A percentile compares a stretch with the other conserved stretches of the same genome.
These are phyloP conservation scores for Sitobion miscanthi DNA, from an alignment of 1,140 invertebrate species.

Conservation along the genomic window DNA sequence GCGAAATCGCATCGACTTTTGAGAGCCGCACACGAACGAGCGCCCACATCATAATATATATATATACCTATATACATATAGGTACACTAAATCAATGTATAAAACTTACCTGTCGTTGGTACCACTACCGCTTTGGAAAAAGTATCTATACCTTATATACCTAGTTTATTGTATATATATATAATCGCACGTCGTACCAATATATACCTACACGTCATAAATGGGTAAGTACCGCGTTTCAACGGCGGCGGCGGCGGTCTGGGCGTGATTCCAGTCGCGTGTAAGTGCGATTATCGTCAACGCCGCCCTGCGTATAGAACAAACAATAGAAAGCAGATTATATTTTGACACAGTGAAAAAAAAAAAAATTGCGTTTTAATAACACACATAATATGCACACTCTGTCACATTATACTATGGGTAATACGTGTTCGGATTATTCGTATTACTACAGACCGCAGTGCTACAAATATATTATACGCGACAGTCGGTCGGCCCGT, in stretches of 20 bases:
- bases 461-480: neutral
- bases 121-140: neutral
- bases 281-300: neutral
- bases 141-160: neutral
- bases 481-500: neutral
- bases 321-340: slow-evolving; percentile 53
- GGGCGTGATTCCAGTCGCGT: slow-evolving; percentile 43
- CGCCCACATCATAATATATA: neutral
- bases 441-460: neutral
- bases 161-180: neutral
- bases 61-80: neutral
- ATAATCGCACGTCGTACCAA: neutral
- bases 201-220: neutral
- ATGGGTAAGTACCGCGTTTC: neutral
- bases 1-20: neutral
- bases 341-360: slow-evolving; percentile 12
- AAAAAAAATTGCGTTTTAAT: slow-evolving; percentile 38
- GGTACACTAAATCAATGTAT: neutral
- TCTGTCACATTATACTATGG: slow-evolving; percentile 20
- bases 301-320: neutral
- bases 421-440: neutral
- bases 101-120: neutral
- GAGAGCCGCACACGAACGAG: neutral
- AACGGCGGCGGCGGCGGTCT: neutral
- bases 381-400: slow-evolving; percentile 3